Evolutionary conservation across 2,797 vertebrate species (phyloP).

Genomic region (Sebastes flavidus): DNA sequence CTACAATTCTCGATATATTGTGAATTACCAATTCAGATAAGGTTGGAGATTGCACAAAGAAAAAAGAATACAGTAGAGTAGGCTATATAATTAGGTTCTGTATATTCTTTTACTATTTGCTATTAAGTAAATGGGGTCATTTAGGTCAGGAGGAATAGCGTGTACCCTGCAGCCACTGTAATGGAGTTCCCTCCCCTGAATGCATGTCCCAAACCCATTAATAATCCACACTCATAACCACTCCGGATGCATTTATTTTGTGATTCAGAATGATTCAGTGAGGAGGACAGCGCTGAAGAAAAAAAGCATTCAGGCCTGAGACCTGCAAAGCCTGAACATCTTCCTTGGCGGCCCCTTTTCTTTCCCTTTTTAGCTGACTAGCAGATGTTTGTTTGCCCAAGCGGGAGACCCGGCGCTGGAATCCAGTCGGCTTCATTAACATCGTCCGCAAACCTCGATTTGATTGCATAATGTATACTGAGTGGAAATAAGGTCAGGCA

Average conservation of each 20-base stretch:
- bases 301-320: conserved; percentile 20
- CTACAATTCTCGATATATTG: background rate
- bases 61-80: fast-evolving
- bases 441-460: conserved; percentile 34
- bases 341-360: background rate
- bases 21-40: background rate
- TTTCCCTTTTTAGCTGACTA: conserved; percentile 51
- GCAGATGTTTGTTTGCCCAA: conserved; percentile 67
- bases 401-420: conserved; percentile 29
- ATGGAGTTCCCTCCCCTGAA: conserved; percentile 29
- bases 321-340: conserved; percentile 37
- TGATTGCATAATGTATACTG: conserved; percentile 62
- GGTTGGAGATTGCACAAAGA: background rate
- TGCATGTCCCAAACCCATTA: conserved; percentile 46
- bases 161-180: conserved; percentile 31
- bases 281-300: background rate
- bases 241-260: conserved; percentile 52
- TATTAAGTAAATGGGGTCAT: conserved; percentile 52
- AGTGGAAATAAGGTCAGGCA: conserved; percentile 59
- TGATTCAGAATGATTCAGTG: conserved; percentile 43
- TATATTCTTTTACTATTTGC: conserved; percentile 27
- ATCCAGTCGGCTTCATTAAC: conserved; percentile 62
- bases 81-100: conserved; percentile 26
- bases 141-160: conserved; percentile 37
- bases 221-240: conserved; percentile 55